Evolutionary conservation across 2,888 invertebrate genomes (phyloP), one percentile per base, ranked within the genome.

Genomic region (Argyra leucocephala): DNA sequence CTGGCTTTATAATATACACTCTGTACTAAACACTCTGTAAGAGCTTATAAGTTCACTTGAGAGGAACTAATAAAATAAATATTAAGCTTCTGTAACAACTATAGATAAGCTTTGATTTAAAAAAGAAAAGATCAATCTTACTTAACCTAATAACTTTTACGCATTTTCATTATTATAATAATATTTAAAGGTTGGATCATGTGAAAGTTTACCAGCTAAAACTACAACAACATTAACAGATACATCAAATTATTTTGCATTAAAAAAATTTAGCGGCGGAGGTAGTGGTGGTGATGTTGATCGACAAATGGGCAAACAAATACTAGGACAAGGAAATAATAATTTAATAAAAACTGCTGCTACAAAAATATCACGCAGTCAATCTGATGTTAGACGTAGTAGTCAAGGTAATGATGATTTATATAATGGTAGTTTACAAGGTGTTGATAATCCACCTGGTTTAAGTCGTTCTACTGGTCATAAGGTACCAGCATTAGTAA

Each of bases 401-500:
- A 76, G 77, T 23, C 81, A 80, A 69, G 79, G 78, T 70, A 79
- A 80, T 58, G 75, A 78, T 26, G 69, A 70, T 22, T 21, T 69
- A 36, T 15, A 48, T 48, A 22, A 22, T 24, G 10, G 22, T 58
- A 22, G 6, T 12, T 21, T 1, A 0, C 81, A 81, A 1, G 78
- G 78, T 1, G 82, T 81, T 0, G 70, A 74, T 21, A 67, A 66
- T 22, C 58, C 60, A n/a, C 65, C 66, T 15, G 62, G 77, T 76
- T 65, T 77, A 57, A 31, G 36, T 15, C 64, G 60, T 61, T 68
- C 63, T 62, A 67, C 63, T 36, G 66, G 68, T 67, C 81, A 84
- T 66, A 73, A 73, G 64, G 89, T 95, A 21, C 95, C 95, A 0
- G 84, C 85, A 31, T 83, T 96, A 70, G 87, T 95, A 57, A 83